Base-by-base conservation (phyloP, 2,888 invertebrate species). In the Trachelus troglodyta region DNA sequence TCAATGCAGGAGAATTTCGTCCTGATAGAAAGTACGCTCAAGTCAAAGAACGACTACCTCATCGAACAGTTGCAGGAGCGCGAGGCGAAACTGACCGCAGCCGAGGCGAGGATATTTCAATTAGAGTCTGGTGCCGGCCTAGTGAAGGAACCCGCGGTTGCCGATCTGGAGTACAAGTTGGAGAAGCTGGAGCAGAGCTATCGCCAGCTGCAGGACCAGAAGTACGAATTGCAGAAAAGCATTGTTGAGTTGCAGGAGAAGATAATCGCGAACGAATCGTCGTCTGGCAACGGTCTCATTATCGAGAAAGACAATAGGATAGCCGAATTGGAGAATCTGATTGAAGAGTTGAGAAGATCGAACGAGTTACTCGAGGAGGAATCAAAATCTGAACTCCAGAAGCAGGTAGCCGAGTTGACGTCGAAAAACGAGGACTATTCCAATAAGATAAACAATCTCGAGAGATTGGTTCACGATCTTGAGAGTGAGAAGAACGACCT, bases 1-100 rank as follows among this genome's bases (percentile, higher is more conserved):
- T 93, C 94, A 86, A 95, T 96, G 95, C 97, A 97, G 91, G 94
- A 95, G 87, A 95, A 95, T 90, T 96, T 96, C 89, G 92, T 95
- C 71, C 92, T 93, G 15, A 93, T 95, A 89, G 96, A 97, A 92
- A 92, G 93, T 75, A 94, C 95, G 80, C 94, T 96, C 93, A 95
- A 95, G 87, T 93, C 94, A 33, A 95, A 96, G 89, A 95, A 94
- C 84, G 92, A 92, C 68, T 92, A 92, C 84, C 90, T 95, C 73
- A 86, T 93, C 34, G 89, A 92, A 69, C 93, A 94, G 82, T 90
- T 95, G 76, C 92, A 93, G 80, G 93, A 94, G 83, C 91, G 94
- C 34, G 93, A 94, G 90, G 92, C 91, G 77, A 93, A 93, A 88
- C 88, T 94, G 69, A 90, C 92, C 12, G 90, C 91, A 79, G 85